Conservation (phyloP, 2,113 vertebrate species). For the Hypanus sabinus region DNA sequence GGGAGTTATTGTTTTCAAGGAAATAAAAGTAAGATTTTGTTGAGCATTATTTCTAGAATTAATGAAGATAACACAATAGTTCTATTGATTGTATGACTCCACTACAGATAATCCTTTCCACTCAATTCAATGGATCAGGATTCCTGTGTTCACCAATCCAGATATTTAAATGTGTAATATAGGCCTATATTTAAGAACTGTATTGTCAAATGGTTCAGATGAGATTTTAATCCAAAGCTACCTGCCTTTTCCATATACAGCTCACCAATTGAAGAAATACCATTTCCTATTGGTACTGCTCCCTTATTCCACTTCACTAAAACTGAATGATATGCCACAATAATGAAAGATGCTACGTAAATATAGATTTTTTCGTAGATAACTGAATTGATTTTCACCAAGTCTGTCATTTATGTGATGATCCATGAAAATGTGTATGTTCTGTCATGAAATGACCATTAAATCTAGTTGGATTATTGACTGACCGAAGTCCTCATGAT, state of each 20-base stretch:
- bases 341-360: neutral
- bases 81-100: neutral
- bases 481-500: neutral
- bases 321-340: neutral
- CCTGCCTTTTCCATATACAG: neutral
- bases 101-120: neutral
- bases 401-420: neutral
- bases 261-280: neutral
- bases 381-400: neutral
- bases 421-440: neutral
- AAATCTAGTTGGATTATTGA: neutral
- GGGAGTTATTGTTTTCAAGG: slow-evolving; percentile 78
- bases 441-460: neutral
- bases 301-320: neutral
- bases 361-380: neutral
- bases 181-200: neutral
- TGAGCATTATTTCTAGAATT: neutral
- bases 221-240: neutral
- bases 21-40: slow-evolving; percentile 69
- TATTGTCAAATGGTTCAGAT: neutral
- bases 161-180: neutral
- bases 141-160: neutral
- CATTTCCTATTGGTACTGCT: neutral
- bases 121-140: neutral
- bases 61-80: neutral